Evolutionary conservation across 2,797 vertebrate species (phyloP).

Genomic region (Leptodactylus fallax): DNA sequence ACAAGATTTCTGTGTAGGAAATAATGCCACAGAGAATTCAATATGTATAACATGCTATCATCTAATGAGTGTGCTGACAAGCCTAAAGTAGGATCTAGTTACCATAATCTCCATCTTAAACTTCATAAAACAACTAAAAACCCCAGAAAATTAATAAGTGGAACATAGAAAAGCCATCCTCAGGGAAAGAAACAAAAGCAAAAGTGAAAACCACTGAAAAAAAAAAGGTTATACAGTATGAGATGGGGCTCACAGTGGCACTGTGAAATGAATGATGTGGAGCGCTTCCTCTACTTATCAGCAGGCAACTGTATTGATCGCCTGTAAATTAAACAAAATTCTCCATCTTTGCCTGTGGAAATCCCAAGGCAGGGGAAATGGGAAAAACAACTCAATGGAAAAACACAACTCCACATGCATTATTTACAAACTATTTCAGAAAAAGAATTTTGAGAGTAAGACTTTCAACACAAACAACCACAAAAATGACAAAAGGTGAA

Average conservation of each 20-base stretch:
- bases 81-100: slow-evolving; percentile 21
- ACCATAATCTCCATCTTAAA: not conserved
- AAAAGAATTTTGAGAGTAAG: not conserved
- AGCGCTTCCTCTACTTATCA: not conserved
- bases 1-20: too few relatives aligned
- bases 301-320: slow-evolving; percentile 19
- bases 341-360: slow-evolving; percentile 2
- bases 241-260: not conserved
- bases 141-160: not conserved
- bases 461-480: not conserved
- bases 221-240: not conserved
- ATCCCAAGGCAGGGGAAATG: not conserved
- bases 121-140: not conserved
- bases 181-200: not conserved
- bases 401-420: slow-evolving; percentile 11
- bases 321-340: not conserved
- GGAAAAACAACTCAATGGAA: slow-evolving; percentile 6
- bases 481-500: not conserved
- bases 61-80: not conserved
- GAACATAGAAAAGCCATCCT: not conserved
- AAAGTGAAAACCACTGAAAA: not conserved
- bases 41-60: not conserved
- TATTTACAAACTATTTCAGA: slow-evolving; percentile 15
- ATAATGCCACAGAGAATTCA: not conserved
- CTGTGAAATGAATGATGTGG: not conserved